Evolutionary conservation across 2,888 invertebrate genomes (phyloP).

Genomic region (Drosophila mettleri): DNA sequence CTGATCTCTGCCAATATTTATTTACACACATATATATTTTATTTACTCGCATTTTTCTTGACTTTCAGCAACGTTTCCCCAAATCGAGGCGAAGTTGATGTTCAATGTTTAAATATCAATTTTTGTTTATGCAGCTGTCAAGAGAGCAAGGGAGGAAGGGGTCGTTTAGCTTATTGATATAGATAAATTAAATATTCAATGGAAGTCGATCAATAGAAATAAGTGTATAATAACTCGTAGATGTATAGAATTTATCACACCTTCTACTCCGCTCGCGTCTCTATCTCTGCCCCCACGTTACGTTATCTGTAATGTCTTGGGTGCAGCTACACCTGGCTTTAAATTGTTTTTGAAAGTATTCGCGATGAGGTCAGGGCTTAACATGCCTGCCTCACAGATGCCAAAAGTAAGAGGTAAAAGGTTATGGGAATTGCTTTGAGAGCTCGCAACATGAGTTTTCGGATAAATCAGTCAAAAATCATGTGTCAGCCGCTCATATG

Average conservation of each 20-base stretch:
- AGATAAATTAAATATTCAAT: not conserved
- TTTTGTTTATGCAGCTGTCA: conserved; percentile 55
- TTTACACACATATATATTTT: conserved; percentile 45
- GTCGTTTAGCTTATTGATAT: conserved; percentile 9
- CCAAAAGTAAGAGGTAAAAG: conserved; percentile 37
- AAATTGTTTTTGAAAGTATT: conserved; percentile 22
- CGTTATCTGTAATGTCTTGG: not conserved
- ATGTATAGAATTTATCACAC: not conserved
- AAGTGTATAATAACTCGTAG: not conserved
- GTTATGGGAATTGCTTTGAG: conserved; percentile 33
- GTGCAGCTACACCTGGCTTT: conserved; percentile 9
- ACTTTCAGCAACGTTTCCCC: conserved; percentile 20
- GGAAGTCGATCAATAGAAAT: not conserved
- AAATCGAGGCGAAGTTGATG: conserved; percentile 36
- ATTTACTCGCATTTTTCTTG: conserved; percentile 35
- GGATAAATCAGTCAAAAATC: conserved; percentile 30
- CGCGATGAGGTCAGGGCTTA: conserved; percentile 21
- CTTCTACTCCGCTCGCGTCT: not conserved
- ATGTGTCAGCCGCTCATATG: conserved; percentile 27
- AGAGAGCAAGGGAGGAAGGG: conserved; percentile 5
- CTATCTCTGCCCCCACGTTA: not conserved
- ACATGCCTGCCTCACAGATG: not conserved
- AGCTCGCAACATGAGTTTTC: conserved; percentile 22
- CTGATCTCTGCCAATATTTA: conserved; percentile 43
- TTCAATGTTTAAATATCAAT: conserved; percentile 36